Percentiles rank a stretch among this genome's conserved stretches.
These are phyloP conservation scores for Euplagia quadripunctaria DNA, from an alignment of 2,888 invertebrate species.

Conservation along the genomic window DNA sequence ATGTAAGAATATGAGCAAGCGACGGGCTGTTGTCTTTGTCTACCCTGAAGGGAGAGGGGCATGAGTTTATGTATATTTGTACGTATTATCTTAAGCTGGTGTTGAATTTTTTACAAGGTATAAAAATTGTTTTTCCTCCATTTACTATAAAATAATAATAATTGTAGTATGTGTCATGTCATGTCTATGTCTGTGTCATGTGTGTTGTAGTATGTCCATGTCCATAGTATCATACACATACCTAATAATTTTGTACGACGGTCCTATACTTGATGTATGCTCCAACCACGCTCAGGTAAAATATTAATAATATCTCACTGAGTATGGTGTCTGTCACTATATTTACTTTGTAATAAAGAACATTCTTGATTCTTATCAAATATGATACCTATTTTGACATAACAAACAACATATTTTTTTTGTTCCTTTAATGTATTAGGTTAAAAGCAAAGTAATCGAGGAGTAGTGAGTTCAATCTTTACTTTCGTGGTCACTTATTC, in stretches of 20 bases:
- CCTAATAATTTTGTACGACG: background rate
- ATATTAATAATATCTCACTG: background rate
- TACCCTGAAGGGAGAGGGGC: too few relatives aligned
- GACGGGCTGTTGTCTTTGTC: too few relatives aligned
- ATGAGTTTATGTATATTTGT: too few relatives aligned
- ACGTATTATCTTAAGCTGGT: too few relatives aligned
- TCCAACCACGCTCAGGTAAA: background rate
- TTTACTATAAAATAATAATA: too few relatives aligned
- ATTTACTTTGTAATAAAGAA: background rate
- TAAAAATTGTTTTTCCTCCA: too few relatives aligned
- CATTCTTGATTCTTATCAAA: background rate
- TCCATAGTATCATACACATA: background rate
- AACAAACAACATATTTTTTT: background rate
- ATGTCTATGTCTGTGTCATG: too few relatives aligned
- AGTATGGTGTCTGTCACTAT: background rate
- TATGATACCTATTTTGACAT: background rate
- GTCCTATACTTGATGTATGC: too few relatives aligned
- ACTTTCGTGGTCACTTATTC: background rate
- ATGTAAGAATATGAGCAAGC: too few relatives aligned
- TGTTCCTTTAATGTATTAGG: background rate
- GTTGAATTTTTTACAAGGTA: too few relatives aligned
- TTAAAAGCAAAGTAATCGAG: constrained; percentile 1
- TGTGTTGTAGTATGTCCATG: too few relatives aligned
- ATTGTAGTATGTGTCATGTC: too few relatives aligned
- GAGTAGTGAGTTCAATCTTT: background rate